A percentile compares a stretch with the other conserved stretches of the same genome.
Conservation (phyloP, 2,113 vertebrate genomes). For the Ramphastos sulfuratus region DNA sequence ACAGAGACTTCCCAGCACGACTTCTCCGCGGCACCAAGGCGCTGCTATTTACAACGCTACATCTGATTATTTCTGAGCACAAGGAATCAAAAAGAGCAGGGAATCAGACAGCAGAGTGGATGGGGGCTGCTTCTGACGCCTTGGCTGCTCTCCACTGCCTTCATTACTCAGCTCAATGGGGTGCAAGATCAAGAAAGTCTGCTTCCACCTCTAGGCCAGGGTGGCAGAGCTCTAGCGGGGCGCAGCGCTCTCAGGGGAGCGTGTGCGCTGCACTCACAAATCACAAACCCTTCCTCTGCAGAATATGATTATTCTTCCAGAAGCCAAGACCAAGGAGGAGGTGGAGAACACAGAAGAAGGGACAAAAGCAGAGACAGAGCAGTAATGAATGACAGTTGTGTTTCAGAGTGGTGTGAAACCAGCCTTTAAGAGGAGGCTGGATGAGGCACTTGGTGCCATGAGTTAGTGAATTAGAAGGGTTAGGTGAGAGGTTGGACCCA, state of each 20-base stretch:
- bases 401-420: neutral
- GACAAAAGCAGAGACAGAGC: neutral
- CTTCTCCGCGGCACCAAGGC: neutral
- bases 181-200: neutral
- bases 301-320: neutral
- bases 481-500: too few relatives aligned
- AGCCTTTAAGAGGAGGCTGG: neutral
- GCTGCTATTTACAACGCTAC: neutral
- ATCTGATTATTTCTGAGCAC: conserved; percentile 17
- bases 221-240: neutral
- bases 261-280: neutral
- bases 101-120: neutral
- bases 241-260: neutral
- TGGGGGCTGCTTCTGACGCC: neutral
- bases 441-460: too few relatives aligned
- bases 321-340: neutral
- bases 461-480: too few relatives aligned
- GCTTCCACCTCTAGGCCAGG: neutral
- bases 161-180: neutral
- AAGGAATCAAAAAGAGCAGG: neutral
- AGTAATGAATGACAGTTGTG: neutral
- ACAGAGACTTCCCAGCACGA: conserved; percentile 7
- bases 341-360: neutral
- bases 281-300: neutral
- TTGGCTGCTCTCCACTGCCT: neutral